These are phyloP conservation scores for Callinectes sapidus DNA, from an alignment of 2,888 invertebrate genomes.

Conservation along the genomic window DNA sequence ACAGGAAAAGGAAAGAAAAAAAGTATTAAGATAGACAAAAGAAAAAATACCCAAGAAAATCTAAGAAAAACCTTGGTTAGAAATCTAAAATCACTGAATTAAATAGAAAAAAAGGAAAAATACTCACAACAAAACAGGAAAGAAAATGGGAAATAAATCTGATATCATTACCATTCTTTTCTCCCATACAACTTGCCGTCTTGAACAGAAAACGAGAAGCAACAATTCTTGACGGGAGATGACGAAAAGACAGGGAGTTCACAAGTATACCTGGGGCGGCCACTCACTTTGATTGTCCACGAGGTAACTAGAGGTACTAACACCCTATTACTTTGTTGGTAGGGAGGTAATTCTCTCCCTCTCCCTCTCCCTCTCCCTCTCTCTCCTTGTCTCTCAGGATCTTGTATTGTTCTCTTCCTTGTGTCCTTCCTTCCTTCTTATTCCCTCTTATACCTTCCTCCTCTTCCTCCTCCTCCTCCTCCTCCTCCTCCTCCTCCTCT, in stretches of 20 bases:
- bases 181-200: background rate
- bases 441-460: background rate
- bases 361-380: background rate
- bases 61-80: too few relatives aligned
- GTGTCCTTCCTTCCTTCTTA: background rate
- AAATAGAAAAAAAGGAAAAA: background rate
- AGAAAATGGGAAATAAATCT: background rate
- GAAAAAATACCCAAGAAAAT: too few relatives aligned
- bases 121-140: too few relatives aligned
- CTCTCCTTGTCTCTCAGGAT: background rate
- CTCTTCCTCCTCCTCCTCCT: background rate
- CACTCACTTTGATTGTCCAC: background rate
- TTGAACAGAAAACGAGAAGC: background rate
- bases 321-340: background rate
- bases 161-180: background rate
- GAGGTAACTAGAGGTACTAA: background rate
- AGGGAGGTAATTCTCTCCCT: background rate
- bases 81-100: too few relatives aligned
- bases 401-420: background rate
- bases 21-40: too few relatives aligned
- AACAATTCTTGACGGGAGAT: background rate
- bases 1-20: too few relatives aligned
- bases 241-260: background rate
- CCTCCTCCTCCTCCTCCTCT: conserved; percentile 46
- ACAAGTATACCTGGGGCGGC: background rate